A percentile compares a stretch with the other conserved stretches of the same genome.
These are phyloP conservation scores for Rhea americana DNA, from an alignment of 2,113 vertebrate species.

Conservation along the genomic window DNA sequence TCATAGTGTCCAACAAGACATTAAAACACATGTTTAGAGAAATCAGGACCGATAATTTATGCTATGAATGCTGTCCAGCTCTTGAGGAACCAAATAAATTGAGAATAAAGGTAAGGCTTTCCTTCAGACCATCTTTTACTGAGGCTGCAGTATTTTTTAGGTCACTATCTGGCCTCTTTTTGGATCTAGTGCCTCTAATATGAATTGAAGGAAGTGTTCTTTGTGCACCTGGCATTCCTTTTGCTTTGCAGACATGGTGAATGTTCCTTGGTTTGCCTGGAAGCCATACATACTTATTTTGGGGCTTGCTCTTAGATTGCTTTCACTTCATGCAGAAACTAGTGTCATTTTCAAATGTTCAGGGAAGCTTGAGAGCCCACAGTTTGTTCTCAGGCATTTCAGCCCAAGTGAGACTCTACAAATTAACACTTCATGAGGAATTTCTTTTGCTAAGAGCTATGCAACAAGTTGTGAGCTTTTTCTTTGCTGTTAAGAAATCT, in stretches of 20 bases:
- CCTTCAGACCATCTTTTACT: not conserved
- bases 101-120: not conserved
- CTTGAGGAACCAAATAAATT: no score
- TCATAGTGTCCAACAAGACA: fast-evolving
- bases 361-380: not conserved
- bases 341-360: not conserved
- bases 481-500: not conserved
- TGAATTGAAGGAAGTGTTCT: no score
- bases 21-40: not conserved
- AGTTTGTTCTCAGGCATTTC: not conserved
- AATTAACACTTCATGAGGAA: not conserved
- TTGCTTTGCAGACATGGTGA: not conserved
- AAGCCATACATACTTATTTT: not conserved
- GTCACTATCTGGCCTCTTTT: not conserved
- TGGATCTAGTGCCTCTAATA: not conserved
- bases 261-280: not conserved
- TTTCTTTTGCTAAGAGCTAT: not conserved
- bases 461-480: not conserved
- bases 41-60: not conserved
- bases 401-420: not conserved
- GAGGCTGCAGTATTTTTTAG: not conserved
- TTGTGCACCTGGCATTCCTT: no score
- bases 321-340: not conserved
- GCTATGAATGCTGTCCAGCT: not conserved
- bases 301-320: not conserved